phyloP scores from a whole-genome alignment of 2,113 vertebrate genomes.

The Psilopsiagon aymara region DNA sequence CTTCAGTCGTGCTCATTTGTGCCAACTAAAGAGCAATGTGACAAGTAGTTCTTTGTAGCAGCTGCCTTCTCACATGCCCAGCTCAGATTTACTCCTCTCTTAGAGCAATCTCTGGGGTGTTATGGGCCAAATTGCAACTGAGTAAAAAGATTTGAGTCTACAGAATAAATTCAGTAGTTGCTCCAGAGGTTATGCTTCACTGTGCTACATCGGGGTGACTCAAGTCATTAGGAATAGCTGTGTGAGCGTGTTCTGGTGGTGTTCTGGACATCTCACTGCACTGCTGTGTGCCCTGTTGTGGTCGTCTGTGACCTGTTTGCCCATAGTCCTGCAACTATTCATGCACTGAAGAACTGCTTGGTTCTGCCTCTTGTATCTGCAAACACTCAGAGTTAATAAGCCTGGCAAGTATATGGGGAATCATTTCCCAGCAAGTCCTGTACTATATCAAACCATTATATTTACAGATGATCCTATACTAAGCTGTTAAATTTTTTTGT shows the following conservation, averaged over 20 bases:
- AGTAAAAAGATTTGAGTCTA: not conserved
- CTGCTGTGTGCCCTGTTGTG: not conserved
- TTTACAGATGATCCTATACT: not conserved
- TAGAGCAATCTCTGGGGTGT: not conserved
- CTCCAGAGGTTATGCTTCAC: not conserved
- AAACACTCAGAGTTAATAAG: not conserved
- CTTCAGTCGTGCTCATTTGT: not conserved
- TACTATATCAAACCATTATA: not conserved
- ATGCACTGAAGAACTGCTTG: not conserved
- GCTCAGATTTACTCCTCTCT: not conserved
- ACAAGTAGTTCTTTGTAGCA: conserved; percentile 6
- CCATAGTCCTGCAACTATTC: not conserved
- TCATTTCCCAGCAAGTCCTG: not conserved
- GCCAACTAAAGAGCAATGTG: not conserved
- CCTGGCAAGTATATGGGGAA: not conserved
- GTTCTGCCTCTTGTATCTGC: not conserved
- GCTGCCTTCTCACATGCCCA: not conserved
- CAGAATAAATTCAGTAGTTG: not conserved
- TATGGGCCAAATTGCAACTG: not conserved
- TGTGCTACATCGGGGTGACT: not conserved
- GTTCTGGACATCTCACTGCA: not conserved
- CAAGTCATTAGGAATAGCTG: not conserved
- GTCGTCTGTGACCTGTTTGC: not conserved
- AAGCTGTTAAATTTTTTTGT: not conserved
- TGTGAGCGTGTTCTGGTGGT: not conserved